These are phyloP conservation scores for Caranx melampygus DNA, from an alignment of 2,113 vertebrate genomes.

Conservation along the genomic window DNA sequence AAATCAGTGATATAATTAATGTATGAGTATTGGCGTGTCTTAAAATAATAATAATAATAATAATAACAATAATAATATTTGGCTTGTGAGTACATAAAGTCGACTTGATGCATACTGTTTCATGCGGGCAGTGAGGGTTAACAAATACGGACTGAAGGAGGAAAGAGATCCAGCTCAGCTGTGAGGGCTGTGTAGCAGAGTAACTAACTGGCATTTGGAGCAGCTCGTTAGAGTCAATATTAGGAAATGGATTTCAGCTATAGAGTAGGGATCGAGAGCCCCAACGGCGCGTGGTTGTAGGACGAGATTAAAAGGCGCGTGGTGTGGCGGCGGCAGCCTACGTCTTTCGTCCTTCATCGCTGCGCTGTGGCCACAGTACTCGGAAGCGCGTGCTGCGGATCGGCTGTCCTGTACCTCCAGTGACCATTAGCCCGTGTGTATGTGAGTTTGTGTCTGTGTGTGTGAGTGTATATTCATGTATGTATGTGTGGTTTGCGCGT, in stretches of 20 bases:
- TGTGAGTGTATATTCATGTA: neutral
- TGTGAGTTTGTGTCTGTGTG: neutral
- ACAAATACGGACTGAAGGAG: constrained; percentile 61
- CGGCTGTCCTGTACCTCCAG: neutral
- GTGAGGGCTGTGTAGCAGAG: constrained; percentile 24
- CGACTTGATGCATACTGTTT: neutral
- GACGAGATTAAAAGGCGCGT: constrained; percentile 73
- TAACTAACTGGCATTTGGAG: constrained; percentile 27
- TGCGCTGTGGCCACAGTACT: constrained; percentile 9
- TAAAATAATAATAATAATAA: too few species aligned
- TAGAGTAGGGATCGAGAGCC: constrained; percentile 31
- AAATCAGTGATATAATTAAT: too few species aligned
- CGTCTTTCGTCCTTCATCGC: neutral
- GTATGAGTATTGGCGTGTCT: too few species aligned
- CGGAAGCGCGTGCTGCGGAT: constrained; percentile 11
- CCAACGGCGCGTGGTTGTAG: constrained; percentile 50
- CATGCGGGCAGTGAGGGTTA: constrained; percentile 74
- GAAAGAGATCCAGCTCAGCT: constrained; percentile 50
- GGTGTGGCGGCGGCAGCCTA: constrained; percentile 28
- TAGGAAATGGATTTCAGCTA: constrained; percentile 71
- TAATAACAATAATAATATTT: too few species aligned
- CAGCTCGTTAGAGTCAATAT: constrained; percentile 65
- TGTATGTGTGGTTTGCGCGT: constrained; percentile 49
- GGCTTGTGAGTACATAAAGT: neutral
- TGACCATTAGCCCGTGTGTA: too few species aligned